phyloP scores from a whole-genome alignment of 1,140 invertebrate species.

The Lepidurus apus region DNA sequence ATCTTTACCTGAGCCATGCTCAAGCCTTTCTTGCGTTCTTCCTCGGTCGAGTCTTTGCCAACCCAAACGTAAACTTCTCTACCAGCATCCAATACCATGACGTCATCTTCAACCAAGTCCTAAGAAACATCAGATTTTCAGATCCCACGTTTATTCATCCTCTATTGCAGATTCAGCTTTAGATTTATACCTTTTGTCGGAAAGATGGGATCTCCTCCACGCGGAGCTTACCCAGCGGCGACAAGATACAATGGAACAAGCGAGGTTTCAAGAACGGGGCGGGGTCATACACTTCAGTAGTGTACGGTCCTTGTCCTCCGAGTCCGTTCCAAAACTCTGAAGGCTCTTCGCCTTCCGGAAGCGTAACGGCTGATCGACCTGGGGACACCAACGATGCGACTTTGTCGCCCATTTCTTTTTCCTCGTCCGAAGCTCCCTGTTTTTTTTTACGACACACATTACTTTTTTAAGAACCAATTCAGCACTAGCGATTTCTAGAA shows the following conservation, averaged over 20 bases:
- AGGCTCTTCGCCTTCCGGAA: slow-evolving; percentile 65
- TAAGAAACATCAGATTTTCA: slow-evolving; percentile 40
- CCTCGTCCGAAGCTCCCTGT: slow-evolving; percentile 58
- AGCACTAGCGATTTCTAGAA: neutral
- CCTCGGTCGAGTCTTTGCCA: slow-evolving; percentile 60
- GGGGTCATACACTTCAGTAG: slow-evolving; percentile 44
- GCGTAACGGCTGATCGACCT: slow-evolving; percentile 48
- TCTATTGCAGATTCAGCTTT: neutral
- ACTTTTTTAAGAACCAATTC: too few species aligned
- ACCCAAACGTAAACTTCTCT: slow-evolving; percentile 70
- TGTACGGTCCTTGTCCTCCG: slow-evolving; percentile 58
- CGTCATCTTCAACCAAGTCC: slow-evolving; percentile 69
- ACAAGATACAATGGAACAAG: slow-evolving; percentile 61
- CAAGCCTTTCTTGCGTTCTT: slow-evolving; percentile 57
- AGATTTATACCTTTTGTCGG: slow-evolving; percentile 49
- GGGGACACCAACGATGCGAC: slow-evolving; percentile 53
- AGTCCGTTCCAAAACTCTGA: slow-evolving; percentile 67
- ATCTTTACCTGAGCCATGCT: slow-evolving; percentile 54
- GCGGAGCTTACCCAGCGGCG: slow-evolving; percentile 52
- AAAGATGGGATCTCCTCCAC: slow-evolving; percentile 64
- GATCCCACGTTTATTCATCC: neutral
- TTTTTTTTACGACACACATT: neutral
- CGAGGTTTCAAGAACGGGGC: slow-evolving; percentile 48
- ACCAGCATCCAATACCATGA: slow-evolving; percentile 66
- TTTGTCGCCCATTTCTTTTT: slow-evolving; percentile 56